Percentiles rank a stretch among this genome's conserved stretches.
Evolutionary conservation across 2,888 invertebrate genomes (phyloP).

Genomic region (Drosophila pseudotakahashii): DNA sequence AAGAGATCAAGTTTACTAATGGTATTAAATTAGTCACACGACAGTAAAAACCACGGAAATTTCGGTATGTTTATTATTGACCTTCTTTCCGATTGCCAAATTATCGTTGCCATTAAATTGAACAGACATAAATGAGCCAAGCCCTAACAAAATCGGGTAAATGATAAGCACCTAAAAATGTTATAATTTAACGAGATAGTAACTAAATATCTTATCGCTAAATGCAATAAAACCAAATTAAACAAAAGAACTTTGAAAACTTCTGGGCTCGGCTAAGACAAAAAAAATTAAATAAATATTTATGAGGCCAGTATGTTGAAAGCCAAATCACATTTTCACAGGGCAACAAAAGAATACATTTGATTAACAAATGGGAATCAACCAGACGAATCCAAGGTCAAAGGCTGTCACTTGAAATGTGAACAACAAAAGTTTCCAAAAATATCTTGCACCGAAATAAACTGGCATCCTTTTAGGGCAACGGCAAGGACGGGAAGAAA

Average conservation of each 20-base stretch:
- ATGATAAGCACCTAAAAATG: conserved; percentile 12
- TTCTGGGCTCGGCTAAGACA: conserved; percentile 16
- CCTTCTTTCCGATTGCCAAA: conserved; percentile 10
- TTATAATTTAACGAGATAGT: conserved; percentile 14
- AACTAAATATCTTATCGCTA: conserved; percentile 29
- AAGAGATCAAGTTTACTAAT: not conserved
- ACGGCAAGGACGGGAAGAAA: conserved; percentile 20
- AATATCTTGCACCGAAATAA: conserved; percentile 20
- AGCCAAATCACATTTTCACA: conserved; percentile 13
- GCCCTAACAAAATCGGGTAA: conserved; percentile 5
- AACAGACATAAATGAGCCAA: conserved; percentile 12
- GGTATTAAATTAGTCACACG: conserved; percentile 6
- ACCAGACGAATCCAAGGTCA: conserved; percentile 25
- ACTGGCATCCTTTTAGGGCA: conserved; percentile 21
- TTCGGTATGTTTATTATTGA: conserved; percentile 14
- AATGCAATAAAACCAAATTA: conserved; percentile 24
- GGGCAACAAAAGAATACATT: conserved; percentile 43
- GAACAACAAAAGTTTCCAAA: conserved; percentile 22
- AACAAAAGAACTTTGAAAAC: conserved; percentile 11
- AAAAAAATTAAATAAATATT: conserved; percentile 24
- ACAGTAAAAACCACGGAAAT: not conserved
- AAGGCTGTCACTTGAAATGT: conserved; percentile 29
- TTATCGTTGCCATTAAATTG: conserved; percentile 25
- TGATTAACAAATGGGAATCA: conserved; percentile 26
- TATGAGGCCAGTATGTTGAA: conserved; percentile 13